Percentiles rank a stretch among this genome's conserved stretches.
Conservation (phyloP, 2,797 vertebrate species). For the Enteromius anoplus region DNA sequence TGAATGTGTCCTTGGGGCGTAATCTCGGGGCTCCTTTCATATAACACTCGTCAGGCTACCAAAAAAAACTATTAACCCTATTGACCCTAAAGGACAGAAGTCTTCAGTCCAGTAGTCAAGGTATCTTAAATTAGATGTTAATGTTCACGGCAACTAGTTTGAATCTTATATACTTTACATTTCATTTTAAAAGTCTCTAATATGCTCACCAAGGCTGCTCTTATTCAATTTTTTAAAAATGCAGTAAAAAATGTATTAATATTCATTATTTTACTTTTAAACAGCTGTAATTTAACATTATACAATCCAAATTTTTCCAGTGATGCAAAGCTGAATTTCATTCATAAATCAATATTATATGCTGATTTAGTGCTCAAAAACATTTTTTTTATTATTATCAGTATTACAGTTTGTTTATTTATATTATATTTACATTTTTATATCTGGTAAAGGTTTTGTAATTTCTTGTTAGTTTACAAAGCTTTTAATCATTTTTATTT, state of each 20-base stretch:
- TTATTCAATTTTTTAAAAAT: background rate
- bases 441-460: background rate
- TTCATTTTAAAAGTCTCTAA: background rate
- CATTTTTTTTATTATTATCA: background rate
- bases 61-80: too few species aligned
- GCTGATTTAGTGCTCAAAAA: background rate
- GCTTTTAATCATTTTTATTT: background rate
- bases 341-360: background rate
- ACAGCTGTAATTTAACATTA: background rate
- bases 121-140: background rate
- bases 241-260: background rate
- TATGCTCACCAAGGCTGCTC: background rate
- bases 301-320: background rate
- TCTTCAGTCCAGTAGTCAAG: background rate
- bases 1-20: conserved; percentile 28
- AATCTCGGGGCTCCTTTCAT: conserved; percentile 13
- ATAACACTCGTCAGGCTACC: conserved; percentile 1
- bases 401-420: background rate
- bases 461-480: background rate
- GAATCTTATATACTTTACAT: background rate
- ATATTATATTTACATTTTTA: background rate
- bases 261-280: background rate
- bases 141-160: background rate
- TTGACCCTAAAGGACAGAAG: background rate
- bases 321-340: background rate